Percentiles rank a stretch among this genome's conserved stretches.
These are phyloP conservation scores for Nematolebias whitei DNA, from an alignment of 2,113 vertebrate species.

Conservation along the genomic window DNA sequence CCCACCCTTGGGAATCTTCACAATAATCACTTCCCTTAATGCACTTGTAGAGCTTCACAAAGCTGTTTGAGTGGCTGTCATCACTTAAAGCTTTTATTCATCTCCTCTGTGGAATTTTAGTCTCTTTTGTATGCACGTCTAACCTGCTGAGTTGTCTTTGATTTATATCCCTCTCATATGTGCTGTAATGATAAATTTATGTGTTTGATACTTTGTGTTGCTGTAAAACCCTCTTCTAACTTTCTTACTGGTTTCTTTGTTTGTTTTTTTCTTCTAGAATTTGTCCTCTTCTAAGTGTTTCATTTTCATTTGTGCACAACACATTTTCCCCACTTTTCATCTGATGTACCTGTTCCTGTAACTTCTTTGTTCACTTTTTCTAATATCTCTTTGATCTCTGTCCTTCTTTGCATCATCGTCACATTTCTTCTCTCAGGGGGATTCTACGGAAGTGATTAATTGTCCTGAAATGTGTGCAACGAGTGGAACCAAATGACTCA, in stretches of 20 bases:
- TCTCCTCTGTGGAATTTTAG: neutral
- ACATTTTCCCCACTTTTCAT: neutral
- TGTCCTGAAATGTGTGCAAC: constrained; percentile 55
- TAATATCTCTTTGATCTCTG: constrained; percentile 7
- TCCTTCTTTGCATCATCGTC: neutral
- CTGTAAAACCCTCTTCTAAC: neutral
- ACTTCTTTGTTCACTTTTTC: constrained; percentile 18
- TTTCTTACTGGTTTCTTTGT: neutral
- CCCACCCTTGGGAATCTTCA: neutral
- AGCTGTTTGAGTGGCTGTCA: neutral
- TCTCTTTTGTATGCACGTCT: neutral
- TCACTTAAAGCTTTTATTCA: constrained; percentile 4
- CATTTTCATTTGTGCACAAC: neutral
- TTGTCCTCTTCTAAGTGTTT: neutral
- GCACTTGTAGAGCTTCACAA: neutral
- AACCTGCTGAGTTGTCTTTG: neutral
- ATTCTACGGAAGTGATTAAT: constrained; percentile 50
- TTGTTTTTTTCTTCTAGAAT: neutral
- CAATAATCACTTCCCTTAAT: neutral
- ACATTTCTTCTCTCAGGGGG: constrained; percentile 8
- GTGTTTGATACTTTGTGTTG: neutral
- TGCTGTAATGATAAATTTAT: neutral
- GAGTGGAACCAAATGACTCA: constrained; percentile 53
- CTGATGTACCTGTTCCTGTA: constrained; percentile 11
- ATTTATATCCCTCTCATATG: constrained; percentile 15